Base-by-base conservation (phyloP, 2,113 vertebrate genomes). In the Colaptes auratus region DNA sequence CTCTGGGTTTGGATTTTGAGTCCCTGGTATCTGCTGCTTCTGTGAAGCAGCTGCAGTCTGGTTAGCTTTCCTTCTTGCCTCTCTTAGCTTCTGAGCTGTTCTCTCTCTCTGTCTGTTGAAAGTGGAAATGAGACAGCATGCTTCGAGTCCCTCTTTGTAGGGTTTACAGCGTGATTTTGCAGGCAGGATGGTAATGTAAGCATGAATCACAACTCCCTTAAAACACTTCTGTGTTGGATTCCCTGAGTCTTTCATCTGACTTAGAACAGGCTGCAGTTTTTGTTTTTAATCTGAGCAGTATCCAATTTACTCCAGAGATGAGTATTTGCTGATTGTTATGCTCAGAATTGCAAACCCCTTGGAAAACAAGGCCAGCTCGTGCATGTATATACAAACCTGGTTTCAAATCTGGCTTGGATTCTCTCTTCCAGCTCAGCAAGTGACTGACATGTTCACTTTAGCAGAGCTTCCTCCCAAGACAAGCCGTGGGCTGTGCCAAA, bases 401-500 rank as follows among this genome's bases (percentile, higher is more conserved):
- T 39, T 88, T 95, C 76, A 88, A 39, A 66, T 81, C 79, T 90
- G 93, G 56, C 83, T 79, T 76, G 63, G 56, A 78, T 92, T 77
- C 59, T 92, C 46, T 90, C 61, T 95, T 92, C 50, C 89, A 89
- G 90, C 84, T 96, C 89, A 88, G 90, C 70, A 44, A 96, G 66
- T 75, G 92, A 83, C 73, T 94, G 95, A 84, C 86, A 67, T 88
- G 88, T 90, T 95, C 92, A 53, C n/a, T 95, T 89, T 3, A 92
- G 86, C 58, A 52, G 5, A 79, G 79, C 66, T 93, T 88, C 86
- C 81, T 74, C 88, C 60, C 0, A 3, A 95, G 86, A 82, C 53
- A 28, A 79, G 81, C 88, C 1, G 18, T 76, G 56, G 85, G 81
- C 39, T 87, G 65, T 90, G 93, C 89, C 85, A 55, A 53, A 88